Conservation (phyloP, 2,797 vertebrate species). For the Sebastes aleutianus region DNA sequence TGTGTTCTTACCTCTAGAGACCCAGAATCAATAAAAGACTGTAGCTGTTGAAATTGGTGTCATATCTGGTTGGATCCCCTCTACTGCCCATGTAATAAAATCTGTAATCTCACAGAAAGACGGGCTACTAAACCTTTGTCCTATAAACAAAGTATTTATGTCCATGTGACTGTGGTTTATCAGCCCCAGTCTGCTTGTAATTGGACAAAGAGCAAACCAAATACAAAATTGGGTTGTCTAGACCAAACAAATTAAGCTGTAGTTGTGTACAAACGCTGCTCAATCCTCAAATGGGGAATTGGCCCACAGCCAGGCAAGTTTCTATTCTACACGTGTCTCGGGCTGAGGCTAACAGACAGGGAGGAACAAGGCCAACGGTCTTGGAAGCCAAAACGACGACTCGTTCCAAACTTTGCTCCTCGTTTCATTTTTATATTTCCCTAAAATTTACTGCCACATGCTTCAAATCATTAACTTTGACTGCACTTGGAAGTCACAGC, state of each 20-base stretch:
- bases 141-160: neutral
- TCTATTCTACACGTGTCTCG: neutral
- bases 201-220: neutral
- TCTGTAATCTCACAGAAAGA: neutral
- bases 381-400: slow-evolving; percentile 11
- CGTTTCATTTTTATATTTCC: slow-evolving; percentile 25
- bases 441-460: slow-evolving; percentile 10
- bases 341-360: neutral
- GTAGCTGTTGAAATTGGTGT: neutral
- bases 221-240: neutral
- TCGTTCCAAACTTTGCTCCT: slow-evolving; percentile 16
- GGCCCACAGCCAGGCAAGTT: neutral
- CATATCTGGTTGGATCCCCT: neutral
- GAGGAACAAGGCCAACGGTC: neutral
- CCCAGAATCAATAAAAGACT: neutral
- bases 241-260: neutral
- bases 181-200: neutral
- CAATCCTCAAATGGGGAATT: neutral
- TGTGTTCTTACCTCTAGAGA: neutral
- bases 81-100: too few species aligned
- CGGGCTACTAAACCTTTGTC: neutral
- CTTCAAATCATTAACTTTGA: slow-evolving; percentile 24
- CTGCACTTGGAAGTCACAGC: slow-evolving; percentile 11
- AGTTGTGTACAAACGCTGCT: neutral
- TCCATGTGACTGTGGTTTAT: neutral